These are phyloP conservation scores for Bacillus rossius DNA, from an alignment of 1,140 invertebrate genomes.

Conservation along the genomic window DNA sequence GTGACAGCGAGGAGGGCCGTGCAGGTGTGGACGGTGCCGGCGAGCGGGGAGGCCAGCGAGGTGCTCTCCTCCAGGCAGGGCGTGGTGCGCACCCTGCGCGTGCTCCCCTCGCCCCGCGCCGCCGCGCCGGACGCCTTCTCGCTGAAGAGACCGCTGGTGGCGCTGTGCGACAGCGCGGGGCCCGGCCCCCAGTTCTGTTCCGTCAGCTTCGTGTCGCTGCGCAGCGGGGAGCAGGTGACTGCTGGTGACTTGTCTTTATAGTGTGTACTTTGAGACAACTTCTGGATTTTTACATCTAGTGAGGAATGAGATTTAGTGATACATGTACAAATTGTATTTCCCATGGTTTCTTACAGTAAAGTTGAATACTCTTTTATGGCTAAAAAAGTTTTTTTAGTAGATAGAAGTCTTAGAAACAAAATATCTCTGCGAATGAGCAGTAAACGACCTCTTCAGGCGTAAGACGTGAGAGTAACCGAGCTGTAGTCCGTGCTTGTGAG, in stretches of 20 bases:
- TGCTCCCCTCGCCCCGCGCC: conserved; percentile 68
- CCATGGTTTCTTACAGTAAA: no score
- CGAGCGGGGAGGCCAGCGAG: conserved; percentile 86
- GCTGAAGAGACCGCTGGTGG: conserved; percentile 77
- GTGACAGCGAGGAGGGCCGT: neutral
- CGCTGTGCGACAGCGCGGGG: conserved; percentile 77
- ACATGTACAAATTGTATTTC: no score
- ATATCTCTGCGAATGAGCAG: no score
- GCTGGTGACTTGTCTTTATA: no score
- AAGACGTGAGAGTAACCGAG: no score
- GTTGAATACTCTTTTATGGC: no score
- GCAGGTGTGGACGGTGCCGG: conserved; percentile 68
- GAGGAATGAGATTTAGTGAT: no score
- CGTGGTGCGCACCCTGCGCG: conserved; percentile 69
- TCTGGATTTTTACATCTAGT: neutral
- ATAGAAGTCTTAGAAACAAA: no score
- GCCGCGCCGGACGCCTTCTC: conserved; percentile 55
- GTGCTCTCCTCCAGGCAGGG: conserved; percentile 88
- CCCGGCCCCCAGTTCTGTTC: conserved; percentile 79
- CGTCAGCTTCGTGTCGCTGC: conserved; percentile 85
- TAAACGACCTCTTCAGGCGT: no score
- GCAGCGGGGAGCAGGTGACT: conserved; percentile 85
- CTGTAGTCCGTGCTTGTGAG: no score
- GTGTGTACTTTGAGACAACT: conserved; percentile 25
- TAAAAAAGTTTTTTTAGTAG: no score